Evolutionary conservation across 2,113 vertebrate genomes (phyloP), one percentile per base, ranked within the genome.

Genomic region (Heptranchias perlo): DNA sequence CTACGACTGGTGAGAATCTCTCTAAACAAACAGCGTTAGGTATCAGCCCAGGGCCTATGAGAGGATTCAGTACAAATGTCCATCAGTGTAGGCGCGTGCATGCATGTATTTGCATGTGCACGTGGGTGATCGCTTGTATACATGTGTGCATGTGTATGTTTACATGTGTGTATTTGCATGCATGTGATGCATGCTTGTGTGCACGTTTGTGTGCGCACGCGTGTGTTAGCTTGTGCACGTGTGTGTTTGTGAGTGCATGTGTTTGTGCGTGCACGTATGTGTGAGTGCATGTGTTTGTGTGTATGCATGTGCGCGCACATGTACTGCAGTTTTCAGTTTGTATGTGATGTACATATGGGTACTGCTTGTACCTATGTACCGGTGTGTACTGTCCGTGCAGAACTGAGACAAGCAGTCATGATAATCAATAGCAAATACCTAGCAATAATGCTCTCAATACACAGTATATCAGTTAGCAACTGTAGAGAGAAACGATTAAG

Each of bases 1-100:
- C 97, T 99, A 99, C 7, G 99, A 99, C 96, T 99, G 99, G 99
- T 99, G 97, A 98, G 98, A 14, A 3, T n/a, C 23, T 5, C 52
- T 28, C 0, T 3, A 10, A 14, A 10, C 18, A 61, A 54, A 39
- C 1, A 2, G 10, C 18, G 11, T 23, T 16, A 7, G 47, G 10
- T 18, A 31, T 8, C 6, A 62, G 54, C 47, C 47, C 35, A 58
- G 61, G 67, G 65, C 35, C 61, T 67, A 23, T 1, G 64, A n/a
- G 1, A 25, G 5, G 0, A 0, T 39, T 8, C 21, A 0, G 31
- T 0, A 11, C 39, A 5, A 1, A 1, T 14, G 0, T 82, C 16
- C 5, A 16, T 0, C 52, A 2, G 52, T 54, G 52, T 54, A 6
- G 2, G 65, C 8, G 65, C 65, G 3, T 31, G 67, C 65, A 2